Evolutionary conservation across 1,140 invertebrate species (phyloP).

Genomic region (Archivesica marissinica): DNA sequence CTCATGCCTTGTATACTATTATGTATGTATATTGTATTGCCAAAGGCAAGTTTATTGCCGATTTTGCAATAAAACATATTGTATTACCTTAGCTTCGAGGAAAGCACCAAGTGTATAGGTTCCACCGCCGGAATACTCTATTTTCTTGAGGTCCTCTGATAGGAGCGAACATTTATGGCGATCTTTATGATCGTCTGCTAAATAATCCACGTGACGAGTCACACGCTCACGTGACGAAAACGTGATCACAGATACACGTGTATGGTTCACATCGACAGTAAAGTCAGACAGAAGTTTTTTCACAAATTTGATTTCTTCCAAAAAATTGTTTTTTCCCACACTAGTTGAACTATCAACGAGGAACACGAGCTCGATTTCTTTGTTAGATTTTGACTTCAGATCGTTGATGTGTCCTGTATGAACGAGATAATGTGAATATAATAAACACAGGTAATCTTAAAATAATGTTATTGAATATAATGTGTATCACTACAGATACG

Average conservation of each 20-base stretch:
- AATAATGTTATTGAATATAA: not conserved
- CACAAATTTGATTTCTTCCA: constrained; percentile 89
- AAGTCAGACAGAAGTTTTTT: constrained; percentile 90
- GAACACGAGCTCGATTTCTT: constrained; percentile 88
- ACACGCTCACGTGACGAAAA: constrained; percentile 87
- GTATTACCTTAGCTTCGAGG: constrained; percentile 87
- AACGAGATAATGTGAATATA: constrained; percentile 1
- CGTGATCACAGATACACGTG: constrained; percentile 88
- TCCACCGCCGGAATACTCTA: constrained; percentile 88
- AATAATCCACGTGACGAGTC: constrained; percentile 87
- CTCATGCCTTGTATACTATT: no score
- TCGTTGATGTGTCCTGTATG: constrained; percentile 83
- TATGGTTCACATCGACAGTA: constrained; percentile 87
- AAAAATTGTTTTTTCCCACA: constrained; percentile 88
- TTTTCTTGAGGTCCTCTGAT: constrained; percentile 87
- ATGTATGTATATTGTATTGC: no score
- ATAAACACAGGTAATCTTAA: not conserved
- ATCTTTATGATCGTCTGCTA: constrained; percentile 84
- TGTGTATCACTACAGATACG: not conserved
- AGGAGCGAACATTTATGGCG: constrained; percentile 88
- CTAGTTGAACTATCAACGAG: constrained; percentile 89
- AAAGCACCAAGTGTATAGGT: constrained; percentile 89
- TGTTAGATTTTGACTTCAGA: constrained; percentile 78
- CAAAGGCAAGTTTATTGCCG: no score
- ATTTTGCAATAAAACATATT: no score